These are phyloP conservation scores for Oplegnathus fasciatus DNA, from an alignment of 2,113 vertebrate species.

Conservation along the genomic window DNA sequence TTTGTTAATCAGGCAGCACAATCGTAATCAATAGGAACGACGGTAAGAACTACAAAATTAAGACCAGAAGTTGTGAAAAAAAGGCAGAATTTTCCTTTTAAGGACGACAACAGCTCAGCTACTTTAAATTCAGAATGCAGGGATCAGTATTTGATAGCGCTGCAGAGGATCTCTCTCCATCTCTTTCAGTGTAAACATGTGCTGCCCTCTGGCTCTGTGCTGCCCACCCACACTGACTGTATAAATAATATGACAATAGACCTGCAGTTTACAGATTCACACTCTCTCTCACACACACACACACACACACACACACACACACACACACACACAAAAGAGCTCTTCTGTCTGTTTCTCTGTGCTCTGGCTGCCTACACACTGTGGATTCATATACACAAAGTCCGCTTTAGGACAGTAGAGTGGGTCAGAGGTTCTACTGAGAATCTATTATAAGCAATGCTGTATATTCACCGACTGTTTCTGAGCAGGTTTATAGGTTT, in stretches of 20 bases:
- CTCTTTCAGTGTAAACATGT: conserved; percentile 45
- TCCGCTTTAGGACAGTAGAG: conserved; percentile 41
- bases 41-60: background rate
- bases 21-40: background rate
- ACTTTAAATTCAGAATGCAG: conserved; percentile 29
- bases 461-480: conserved; percentile 13
- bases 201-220: conserved; percentile 54
- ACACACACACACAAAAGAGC: conserved; percentile 8
- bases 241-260: conserved; percentile 67
- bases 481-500: too few species aligned
- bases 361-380: conserved; percentile 48
- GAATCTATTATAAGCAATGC: conserved; percentile 25
- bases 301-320: conserved; percentile 29
- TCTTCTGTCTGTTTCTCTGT: conserved; percentile 30
- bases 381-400: conserved; percentile 25
- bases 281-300: conserved; percentile 33
- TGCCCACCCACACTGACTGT: conserved; percentile 58
- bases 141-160: conserved; percentile 11
- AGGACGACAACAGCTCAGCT: background rate
- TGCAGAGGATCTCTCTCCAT: conserved; percentile 39
- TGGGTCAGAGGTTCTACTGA: conserved; percentile 49
- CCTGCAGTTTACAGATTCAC: conserved; percentile 19
- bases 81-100: background rate
- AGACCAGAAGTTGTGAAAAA: background rate
- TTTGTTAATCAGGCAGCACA: too few species aligned